Evolutionary conservation across 2,113 vertebrate genomes (phyloP).

Genomic region (Grantiella picta): DNA sequence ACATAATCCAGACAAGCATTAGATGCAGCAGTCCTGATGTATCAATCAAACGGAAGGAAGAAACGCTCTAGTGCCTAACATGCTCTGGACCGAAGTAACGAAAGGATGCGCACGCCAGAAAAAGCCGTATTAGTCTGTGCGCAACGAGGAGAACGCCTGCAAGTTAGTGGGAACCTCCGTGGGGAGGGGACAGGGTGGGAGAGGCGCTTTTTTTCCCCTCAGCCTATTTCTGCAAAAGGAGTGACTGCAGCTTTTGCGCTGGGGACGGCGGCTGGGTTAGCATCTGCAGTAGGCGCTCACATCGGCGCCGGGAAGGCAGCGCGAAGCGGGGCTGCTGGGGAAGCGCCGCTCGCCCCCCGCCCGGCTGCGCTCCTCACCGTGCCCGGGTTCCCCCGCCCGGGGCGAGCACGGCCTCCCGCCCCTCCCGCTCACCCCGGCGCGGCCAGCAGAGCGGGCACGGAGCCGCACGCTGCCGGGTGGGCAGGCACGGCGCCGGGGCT

Average conservation of each 20-base stretch:
- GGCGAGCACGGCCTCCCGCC: neutral
- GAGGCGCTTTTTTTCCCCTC: neutral
- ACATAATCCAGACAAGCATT: neutral
- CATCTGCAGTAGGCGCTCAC: constrained; percentile 48
- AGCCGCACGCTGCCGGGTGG: too few relatives aligned
- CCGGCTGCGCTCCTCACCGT: neutral
- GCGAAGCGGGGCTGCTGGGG: neutral
- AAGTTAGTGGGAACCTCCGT: neutral
- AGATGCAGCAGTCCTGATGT: neutral
- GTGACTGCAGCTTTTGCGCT: constrained; percentile 8
- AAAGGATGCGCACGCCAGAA: neutral
- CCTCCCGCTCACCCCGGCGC: neutral
- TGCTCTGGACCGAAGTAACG: neutral
- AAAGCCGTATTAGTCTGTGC: neutral
- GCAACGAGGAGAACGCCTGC: neutral
- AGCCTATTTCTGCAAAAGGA: neutral
- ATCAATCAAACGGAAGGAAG: neutral
- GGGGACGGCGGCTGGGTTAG: constrained; percentile 18
- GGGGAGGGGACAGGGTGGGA: neutral
- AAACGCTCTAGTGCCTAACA: neutral
- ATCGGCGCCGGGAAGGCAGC: neutral
- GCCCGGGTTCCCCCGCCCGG: neutral
- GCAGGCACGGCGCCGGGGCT: too few relatives aligned
- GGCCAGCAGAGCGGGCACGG: too few relatives aligned
- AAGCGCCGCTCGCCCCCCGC: neutral